Evolutionary conservation across 37 sponge, comb jelly and placozoan genomes (phyloP).

Genomic region (Spongia lamella): DNA sequence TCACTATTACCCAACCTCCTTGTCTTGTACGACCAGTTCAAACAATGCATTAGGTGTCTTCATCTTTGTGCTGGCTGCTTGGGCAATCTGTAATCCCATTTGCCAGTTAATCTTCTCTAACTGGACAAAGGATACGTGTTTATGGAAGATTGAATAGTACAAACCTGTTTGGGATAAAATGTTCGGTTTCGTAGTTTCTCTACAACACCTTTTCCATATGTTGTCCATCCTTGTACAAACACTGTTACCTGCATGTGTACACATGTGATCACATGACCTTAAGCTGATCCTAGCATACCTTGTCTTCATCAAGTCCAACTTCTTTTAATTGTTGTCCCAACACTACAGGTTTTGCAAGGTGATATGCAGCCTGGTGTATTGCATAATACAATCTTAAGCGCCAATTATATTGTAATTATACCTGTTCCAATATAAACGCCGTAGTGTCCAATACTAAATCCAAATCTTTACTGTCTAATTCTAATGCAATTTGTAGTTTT

Average conservation of each 20-base stretch:
- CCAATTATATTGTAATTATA: conserved; percentile 7
- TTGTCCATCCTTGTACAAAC: conserved; percentile 73
- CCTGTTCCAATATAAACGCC: conserved; percentile 73
- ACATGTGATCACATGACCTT: background rate
- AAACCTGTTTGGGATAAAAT: conserved; percentile 81
- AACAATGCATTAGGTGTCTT: conserved; percentile 89
- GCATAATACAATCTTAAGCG: background rate
- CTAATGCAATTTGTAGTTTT: conserved; percentile 70
- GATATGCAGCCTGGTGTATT: conserved; percentile 63
- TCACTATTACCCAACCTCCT: conserved; percentile 40
- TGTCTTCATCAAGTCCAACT: conserved; percentile 55
- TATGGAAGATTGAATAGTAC: background rate
- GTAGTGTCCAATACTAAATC: conserved; percentile 76
- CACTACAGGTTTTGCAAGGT: conserved; percentile 63
- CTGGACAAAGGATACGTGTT: no score
- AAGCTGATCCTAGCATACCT: conserved; percentile 34
- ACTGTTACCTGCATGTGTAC: conserved; percentile 21
- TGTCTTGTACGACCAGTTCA: conserved; percentile 56
- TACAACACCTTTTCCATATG: conserved; percentile 59
- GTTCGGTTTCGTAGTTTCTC: conserved; percentile 69
- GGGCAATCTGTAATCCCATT: conserved; percentile 80
- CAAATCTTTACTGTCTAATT: conserved; percentile 68
- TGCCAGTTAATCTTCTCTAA: conserved; percentile 88
- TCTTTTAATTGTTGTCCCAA: conserved; percentile 66
- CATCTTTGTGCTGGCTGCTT: conserved; percentile 60